These are phyloP conservation scores for Bhutanitis thaidina DNA, from an alignment of 2,888 invertebrate genomes.

Conservation along the genomic window DNA sequence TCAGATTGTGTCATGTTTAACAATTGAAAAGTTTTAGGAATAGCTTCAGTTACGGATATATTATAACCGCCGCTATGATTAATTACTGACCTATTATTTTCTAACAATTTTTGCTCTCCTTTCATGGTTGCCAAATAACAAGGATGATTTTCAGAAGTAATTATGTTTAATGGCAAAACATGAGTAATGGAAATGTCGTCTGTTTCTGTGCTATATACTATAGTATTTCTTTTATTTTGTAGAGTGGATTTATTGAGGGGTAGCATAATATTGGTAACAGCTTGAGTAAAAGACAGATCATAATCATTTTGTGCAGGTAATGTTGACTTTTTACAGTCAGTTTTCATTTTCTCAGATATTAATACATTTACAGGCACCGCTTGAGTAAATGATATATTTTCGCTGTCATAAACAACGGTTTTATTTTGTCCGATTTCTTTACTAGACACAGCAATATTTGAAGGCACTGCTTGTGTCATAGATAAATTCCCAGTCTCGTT, in stretches of 20 bases:
- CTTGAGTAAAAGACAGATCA: constrained; percentile 30
- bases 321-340: constrained; percentile 6
- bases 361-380: constrained; percentile 22
- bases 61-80: constrained; percentile 18
- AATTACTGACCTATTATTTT: constrained; percentile 22
- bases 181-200: constrained; percentile 33
- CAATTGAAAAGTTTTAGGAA: constrained; percentile 24
- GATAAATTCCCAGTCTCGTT: constrained; percentile 30
- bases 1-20: background rate
- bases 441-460: constrained; percentile 17
- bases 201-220: constrained; percentile 25
- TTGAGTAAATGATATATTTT: constrained; percentile 28
- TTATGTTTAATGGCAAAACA: constrained; percentile 25
- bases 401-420: constrained; percentile 29
- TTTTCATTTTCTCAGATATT: background rate
- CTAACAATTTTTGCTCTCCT: constrained; percentile 16
- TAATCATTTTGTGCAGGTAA: background rate
- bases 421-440: constrained; percentile 24
- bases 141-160: constrained; percentile 23
- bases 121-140: constrained; percentile 20
- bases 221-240: constrained; percentile 26
- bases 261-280: constrained; percentile 27
- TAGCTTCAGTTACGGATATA: constrained; percentile 31
- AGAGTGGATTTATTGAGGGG: background rate
- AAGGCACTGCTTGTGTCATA: constrained; percentile 29